Conservation (phyloP, 2,113 vertebrate genomes). For the Crotalus horridus region DNA sequence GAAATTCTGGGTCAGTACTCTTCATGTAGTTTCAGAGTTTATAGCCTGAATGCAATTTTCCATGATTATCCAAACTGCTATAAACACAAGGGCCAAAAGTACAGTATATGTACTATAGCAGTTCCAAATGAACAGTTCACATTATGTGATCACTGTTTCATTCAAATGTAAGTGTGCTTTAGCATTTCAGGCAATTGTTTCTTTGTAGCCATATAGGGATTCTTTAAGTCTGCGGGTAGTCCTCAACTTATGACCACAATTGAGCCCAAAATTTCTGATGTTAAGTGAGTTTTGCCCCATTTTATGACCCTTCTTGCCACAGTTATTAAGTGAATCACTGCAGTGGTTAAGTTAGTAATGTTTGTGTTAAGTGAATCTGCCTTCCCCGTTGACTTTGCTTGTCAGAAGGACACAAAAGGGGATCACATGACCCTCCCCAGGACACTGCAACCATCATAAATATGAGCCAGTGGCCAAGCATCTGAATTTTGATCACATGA, state of each 20-base stretch:
- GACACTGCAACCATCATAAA: neutral
- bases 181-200: neutral
- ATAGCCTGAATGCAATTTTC: neutral
- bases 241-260: no score
- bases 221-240: neutral
- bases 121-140: neutral
- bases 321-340: neutral
- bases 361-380: neutral
- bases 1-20: neutral
- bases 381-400: neutral
- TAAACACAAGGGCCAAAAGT: slow-evolving; percentile 2
- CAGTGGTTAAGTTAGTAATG: neutral
- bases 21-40: neutral
- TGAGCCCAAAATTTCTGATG: no score
- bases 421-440: neutral
- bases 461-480: neutral
- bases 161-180: neutral
- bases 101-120: neutral
- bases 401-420: neutral
- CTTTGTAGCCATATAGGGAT: neutral
- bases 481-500: neutral
- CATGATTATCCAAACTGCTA: neutral
- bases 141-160: neutral
- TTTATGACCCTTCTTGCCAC: neutral
- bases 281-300: neutral